phyloP scores from a whole-genome alignment of 2,797 vertebrate genomes.

The Falco cherrug region DNA sequence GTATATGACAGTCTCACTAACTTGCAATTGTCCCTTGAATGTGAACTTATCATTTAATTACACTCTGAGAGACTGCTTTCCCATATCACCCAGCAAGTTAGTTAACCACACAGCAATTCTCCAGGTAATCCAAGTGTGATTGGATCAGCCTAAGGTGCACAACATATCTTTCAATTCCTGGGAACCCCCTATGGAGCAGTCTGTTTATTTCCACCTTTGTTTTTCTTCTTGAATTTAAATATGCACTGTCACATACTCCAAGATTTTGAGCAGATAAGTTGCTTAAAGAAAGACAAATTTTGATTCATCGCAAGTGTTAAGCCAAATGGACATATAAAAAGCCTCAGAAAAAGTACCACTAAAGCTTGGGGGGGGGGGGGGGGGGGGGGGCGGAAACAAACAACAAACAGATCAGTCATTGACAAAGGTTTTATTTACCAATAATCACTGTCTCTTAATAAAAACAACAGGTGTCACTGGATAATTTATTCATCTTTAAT shows the following conservation, averaged over 20 bases:
- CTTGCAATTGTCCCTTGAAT: slow-evolving; percentile 87
- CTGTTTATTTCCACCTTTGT: slow-evolving; percentile 33
- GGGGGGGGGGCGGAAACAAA: not conserved
- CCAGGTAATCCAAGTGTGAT: slow-evolving; percentile 64
- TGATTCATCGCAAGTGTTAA: not conserved
- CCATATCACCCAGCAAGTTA: slow-evolving; percentile 86
- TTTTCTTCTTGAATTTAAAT: slow-evolving; percentile 26
- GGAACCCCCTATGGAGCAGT: slow-evolving; percentile 19
- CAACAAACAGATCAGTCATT: not conserved
- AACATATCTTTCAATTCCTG: slow-evolving; percentile 44
- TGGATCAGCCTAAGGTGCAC: slow-evolving; percentile 73
- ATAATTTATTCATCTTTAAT: not conserved
- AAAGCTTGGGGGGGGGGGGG: not conserved
- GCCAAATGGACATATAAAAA: not conserved
- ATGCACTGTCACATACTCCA: not conserved
- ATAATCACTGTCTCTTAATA: not conserved
- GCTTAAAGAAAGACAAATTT: not conserved
- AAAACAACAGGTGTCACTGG: slow-evolving; percentile 28
- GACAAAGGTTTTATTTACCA: slow-evolving; percentile 23
- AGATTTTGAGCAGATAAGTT: slow-evolving; percentile 31
- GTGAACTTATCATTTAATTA: slow-evolving; percentile 97
- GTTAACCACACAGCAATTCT: slow-evolving; percentile 86
- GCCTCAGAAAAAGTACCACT: not conserved
- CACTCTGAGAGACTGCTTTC: slow-evolving; percentile 81
- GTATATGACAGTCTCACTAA: slow-evolving; percentile 76